Evolutionary conservation across 92 coral and sea anemone species (phyloP), one percentile per base, ranked within the genome.

Genomic region (Phenganax subtilis): DNA sequence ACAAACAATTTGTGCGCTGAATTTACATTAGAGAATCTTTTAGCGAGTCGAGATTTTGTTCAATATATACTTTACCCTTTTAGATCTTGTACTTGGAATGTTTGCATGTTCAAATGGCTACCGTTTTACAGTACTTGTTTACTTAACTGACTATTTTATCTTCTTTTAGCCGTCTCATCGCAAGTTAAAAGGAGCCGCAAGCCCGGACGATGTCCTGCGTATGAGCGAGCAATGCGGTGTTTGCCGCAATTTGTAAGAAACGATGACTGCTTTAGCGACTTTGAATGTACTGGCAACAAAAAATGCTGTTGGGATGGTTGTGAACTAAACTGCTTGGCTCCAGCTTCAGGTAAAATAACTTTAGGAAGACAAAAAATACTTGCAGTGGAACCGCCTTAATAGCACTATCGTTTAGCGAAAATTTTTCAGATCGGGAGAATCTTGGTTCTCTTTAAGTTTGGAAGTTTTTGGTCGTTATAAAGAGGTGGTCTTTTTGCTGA

Each of bases 141-240:
- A 4, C 47, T 37, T 37, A 37, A 37, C 47, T 37, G 47, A 4
- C 47, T 1, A 37, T 73, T 59, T 77, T 60, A 0, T 79, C 66
- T n/a, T 51, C 30, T 25, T 79, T 64, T 64, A 79, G 74, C 73
- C 51, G 83, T 54, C 51, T 59, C 74, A 15, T 79, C 83, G 8
- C 9, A 64, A 55, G 57, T 47, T 9, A 64, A 64, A 51, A 63
- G 51, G 63, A 79, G 27, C 11, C 63, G 83, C 62, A 79, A 79
- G 74, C 83, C 83, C 51, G 83, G 83, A 57, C 68, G 83, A 79
- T 79, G 83, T 79, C 83, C 83, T 47, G 83, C 61, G 16, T 79
- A 30, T 27, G 16, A 79, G 63, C 74, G 72, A 20, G 83, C 74
- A n/a, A 20, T 63, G 63, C 27, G 6, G n/a, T 79, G 83, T 56